Conservation (phyloP, 1,140 invertebrate genomes). For the Monochamus saltuarius region DNA sequence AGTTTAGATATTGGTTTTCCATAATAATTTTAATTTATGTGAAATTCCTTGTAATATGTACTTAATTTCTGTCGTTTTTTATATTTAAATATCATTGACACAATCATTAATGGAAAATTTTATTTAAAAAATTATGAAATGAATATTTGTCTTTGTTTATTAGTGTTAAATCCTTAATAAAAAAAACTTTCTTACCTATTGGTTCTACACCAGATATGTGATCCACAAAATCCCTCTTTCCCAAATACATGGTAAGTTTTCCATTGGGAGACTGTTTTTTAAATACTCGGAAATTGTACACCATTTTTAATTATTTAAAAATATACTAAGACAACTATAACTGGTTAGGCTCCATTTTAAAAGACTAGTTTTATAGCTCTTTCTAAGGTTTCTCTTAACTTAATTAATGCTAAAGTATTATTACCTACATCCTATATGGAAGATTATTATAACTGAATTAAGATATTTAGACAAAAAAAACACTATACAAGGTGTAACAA, state of each 20-base stretch:
- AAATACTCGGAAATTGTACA: constrained; percentile 88
- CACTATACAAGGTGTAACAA: neutral
- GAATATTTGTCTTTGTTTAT: too few relatives aligned
- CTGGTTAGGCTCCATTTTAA: neutral
- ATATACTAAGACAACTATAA: constrained; percentile 1
- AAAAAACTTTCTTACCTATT: constrained; percentile 72
- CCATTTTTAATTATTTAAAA: constrained; percentile 62
- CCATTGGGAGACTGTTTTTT: constrained; percentile 95
- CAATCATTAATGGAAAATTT: too few relatives aligned
- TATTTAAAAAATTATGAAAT: too few relatives aligned
- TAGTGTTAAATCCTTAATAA: too few relatives aligned
- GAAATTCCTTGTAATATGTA: too few relatives aligned
- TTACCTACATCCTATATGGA: neutral
- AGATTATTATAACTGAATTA: constrained; percentile 14
- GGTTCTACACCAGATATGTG: constrained; percentile 90
- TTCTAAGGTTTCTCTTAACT: constrained; percentile 12
- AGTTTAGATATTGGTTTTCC: too few relatives aligned
- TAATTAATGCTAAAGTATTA: constrained; percentile 7
- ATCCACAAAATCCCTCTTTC: constrained; percentile 95
- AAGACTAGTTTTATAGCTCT: neutral
- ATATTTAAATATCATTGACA: too few relatives aligned
- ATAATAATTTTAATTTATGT: too few relatives aligned
- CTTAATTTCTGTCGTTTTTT: too few relatives aligned
- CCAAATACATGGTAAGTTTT: constrained; percentile 92
- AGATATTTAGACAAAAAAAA: neutral